Evolutionary conservation across 2,113 vertebrate genomes (phyloP).

Genomic region (Macrotis lagotis): DNA sequence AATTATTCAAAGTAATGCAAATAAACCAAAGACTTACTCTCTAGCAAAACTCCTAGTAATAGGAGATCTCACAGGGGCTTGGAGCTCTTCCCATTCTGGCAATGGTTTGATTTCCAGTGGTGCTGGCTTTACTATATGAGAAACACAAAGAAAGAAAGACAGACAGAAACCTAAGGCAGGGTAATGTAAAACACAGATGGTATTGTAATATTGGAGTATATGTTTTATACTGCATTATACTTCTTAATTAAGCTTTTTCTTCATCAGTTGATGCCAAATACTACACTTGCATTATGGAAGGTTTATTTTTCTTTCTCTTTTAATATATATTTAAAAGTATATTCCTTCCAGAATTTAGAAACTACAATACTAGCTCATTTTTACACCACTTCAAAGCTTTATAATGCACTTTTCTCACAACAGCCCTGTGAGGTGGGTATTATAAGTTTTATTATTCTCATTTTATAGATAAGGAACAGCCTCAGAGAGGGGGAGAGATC

Average conservation of each 20-base stretch:
- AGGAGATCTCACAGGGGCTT: conserved; percentile 95
- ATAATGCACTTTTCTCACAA: neutral
- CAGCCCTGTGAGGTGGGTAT: neutral
- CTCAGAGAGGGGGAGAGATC: neutral
- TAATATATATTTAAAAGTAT: neutral
- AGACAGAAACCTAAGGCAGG: conserved; percentile 51
- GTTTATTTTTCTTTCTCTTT: neutral
- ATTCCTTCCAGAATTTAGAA: neutral
- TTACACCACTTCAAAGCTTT: neutral
- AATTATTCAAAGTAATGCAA: conserved; percentile 4
- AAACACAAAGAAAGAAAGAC: conserved; percentile 64
- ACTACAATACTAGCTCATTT: neutral
- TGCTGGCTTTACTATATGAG: conserved; percentile 91
- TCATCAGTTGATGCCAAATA: neutral
- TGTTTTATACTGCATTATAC: neutral
- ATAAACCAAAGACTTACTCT: conserved; percentile 90
- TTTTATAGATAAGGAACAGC: neutral
- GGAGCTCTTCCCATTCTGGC: conserved; percentile 95
- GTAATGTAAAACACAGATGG: conserved; percentile 33
- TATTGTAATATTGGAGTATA: neutral
- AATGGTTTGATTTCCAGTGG: conserved; percentile 97
- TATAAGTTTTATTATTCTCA: neutral
- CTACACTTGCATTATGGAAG: neutral
- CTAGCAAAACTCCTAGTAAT: conserved; percentile 97
- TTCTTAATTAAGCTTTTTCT: neutral